A percentile compares a stretch with the other conserved stretches of the same genome.
Conservation (phyloP, 2,113 vertebrate genomes). For the Sisor rabdophorus region DNA sequence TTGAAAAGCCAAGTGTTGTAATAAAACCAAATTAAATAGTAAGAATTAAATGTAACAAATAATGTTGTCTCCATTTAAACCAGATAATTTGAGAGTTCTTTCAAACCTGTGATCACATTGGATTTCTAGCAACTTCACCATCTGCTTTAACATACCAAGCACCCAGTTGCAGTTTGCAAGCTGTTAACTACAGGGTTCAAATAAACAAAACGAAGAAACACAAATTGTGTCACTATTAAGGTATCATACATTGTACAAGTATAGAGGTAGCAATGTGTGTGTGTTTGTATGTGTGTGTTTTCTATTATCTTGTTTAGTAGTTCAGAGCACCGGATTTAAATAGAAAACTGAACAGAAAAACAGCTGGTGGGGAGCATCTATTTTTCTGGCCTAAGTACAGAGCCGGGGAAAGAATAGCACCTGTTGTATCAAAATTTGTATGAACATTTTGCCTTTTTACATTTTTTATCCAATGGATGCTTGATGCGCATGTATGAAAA, state of each 20-base stretch:
- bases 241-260: slow-evolving; percentile 69
- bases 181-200: slow-evolving; percentile 54
- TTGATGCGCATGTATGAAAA: slow-evolving; percentile 14
- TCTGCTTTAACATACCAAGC: slow-evolving; percentile 22
- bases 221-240: slow-evolving; percentile 59
- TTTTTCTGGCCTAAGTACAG: not conserved
- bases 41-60: not conserved
- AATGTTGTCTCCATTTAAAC: not conserved
- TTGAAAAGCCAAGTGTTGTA: no score
- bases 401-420: slow-evolving; percentile 39
- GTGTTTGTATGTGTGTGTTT: not conserved
- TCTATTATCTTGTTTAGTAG: slow-evolving; percentile 32
- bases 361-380: slow-evolving; percentile 8
- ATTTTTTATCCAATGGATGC: not conserved
- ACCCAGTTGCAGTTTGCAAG: slow-evolving; percentile 62
- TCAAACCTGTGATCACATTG: not conserved
- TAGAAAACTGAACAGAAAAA: slow-evolving; percentile 14
- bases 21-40: not conserved
- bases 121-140: slow-evolving; percentile 21
- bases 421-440: slow-evolving; percentile 38
- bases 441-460: not conserved
- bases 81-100: not conserved
- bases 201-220: slow-evolving; percentile 39
- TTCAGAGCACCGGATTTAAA: slow-evolving; percentile 46
- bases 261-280: slow-evolving; percentile 94